phyloP scores from a whole-genome alignment of 2,797 vertebrate genomes.

The Mastacembelus armatus region DNA sequence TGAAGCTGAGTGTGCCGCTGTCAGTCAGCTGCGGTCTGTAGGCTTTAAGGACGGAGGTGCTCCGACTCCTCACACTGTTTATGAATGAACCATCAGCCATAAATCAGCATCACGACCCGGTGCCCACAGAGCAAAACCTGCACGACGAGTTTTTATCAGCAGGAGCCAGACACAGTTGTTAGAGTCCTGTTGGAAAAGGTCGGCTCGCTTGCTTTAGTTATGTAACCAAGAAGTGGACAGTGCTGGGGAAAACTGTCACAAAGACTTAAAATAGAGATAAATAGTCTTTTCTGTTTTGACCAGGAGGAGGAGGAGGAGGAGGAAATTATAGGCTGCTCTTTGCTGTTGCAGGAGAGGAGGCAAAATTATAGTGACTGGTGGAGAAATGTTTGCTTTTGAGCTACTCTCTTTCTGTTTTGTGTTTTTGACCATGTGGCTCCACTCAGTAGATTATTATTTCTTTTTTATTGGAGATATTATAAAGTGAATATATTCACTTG shows the following conservation, averaged over 20 bases:
- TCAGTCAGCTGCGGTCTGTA: slow-evolving; percentile 42
- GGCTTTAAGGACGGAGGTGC: slow-evolving; percentile 8
- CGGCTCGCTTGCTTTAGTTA: slow-evolving; percentile 54
- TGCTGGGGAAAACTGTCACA: slow-evolving; percentile 25
- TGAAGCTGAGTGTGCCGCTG: slow-evolving; percentile 46
- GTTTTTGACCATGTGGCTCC: slow-evolving; percentile 54
- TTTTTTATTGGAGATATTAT: too few species aligned
- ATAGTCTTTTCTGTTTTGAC: slow-evolving; percentile 22
- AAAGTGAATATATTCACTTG: too few species aligned
- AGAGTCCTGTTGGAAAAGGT: too few species aligned
- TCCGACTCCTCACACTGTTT: slow-evolving; percentile 13
- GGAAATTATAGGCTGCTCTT: slow-evolving; percentile 55
- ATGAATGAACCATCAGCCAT: background rate
- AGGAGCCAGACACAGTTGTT: background rate
- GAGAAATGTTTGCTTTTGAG: slow-evolving; percentile 62
- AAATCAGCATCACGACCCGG: rapidly evolving
- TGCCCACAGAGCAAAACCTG: background rate
- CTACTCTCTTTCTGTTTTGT: slow-evolving; percentile 28
- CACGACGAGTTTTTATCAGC: background rate
- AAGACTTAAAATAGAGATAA: background rate
- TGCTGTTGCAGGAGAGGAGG: slow-evolving; percentile 31
- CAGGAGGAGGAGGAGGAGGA: slow-evolving; percentile 40
- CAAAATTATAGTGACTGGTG: slow-evolving; percentile 54
- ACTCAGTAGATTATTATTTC: too few species aligned
- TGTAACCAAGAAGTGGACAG: slow-evolving; percentile 51